phyloP scores from a whole-genome alignment of 2,113 vertebrate genomes.

The Siniperca chuatsi region DNA sequence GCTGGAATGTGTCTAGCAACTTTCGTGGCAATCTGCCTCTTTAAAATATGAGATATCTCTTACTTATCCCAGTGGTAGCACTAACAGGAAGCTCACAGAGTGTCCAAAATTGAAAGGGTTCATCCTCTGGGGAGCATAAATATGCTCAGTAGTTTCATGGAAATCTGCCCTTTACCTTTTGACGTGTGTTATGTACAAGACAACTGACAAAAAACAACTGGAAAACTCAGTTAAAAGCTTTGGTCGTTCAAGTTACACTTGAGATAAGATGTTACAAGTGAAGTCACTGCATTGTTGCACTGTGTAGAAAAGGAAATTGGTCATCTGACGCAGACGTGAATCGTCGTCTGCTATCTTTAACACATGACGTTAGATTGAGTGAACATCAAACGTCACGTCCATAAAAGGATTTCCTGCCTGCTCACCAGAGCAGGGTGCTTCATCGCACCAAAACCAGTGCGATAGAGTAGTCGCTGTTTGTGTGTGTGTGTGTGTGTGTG shows the following conservation, averaged over 20 bases:
- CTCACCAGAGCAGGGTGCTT: not conserved
- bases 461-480: not conserved
- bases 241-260: not conserved
- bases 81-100: not conserved
- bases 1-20: too few species aligned
- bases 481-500: constrained; percentile 9
- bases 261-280: not conserved
- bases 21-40: too few species aligned
- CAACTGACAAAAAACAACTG: not conserved
- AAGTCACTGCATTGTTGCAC: constrained; percentile 47
- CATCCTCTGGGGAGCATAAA: not conserved
- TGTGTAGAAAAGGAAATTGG: constrained; percentile 42
- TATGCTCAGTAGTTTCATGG: not conserved
- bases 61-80: not conserved
- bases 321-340: constrained; percentile 25
- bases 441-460: not conserved
- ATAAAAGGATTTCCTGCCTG: constrained; percentile 55
- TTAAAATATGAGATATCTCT: not conserved
- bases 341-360: constrained; percentile 19
- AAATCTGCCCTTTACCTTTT: not conserved
- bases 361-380: not conserved
- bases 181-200: not conserved
- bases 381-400: constrained; percentile 34
- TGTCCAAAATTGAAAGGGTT: not conserved
- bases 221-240: not conserved